A percentile compares a stretch with the other conserved stretches of the same genome.
phyloP scores from a whole-genome alignment of 2,113 vertebrate species.

The Solenodon paradoxus region DNA sequence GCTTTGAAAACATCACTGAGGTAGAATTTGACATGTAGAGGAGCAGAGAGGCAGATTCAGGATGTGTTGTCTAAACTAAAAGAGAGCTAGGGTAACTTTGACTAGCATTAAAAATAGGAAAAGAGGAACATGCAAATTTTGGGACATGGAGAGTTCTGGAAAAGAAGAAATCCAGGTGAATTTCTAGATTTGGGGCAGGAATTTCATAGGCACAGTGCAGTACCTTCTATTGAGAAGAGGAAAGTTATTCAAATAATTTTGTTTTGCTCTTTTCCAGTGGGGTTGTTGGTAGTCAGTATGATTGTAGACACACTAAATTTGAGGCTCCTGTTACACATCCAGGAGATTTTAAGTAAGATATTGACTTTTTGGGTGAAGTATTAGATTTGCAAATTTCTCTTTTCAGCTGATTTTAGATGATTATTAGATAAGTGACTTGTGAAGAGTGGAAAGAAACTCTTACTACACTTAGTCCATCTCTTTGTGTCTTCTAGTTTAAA shows the following conservation, averaged over 20 bases:
- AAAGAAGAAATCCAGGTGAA: background rate
- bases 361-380: background rate
- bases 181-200: background rate
- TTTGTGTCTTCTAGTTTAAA: too few species aligned
- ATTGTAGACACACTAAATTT: background rate
- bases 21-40: background rate
- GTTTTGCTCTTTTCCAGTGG: background rate
- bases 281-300: background rate
- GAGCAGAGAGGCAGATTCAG: background rate
- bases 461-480: background rate
- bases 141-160: background rate
- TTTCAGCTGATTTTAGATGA: background rate
- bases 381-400: background rate
- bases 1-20: background rate
- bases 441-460: background rate
- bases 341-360: background rate
- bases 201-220: background rate
- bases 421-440: background rate
- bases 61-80: background rate
- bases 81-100: background rate
- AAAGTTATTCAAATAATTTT: background rate
- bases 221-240: background rate
- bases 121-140: background rate
- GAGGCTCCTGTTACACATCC: background rate
- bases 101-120: background rate